Base-by-base conservation (phyloP, 2,113 vertebrate genomes). In the Cichladusa arquata region DNA sequence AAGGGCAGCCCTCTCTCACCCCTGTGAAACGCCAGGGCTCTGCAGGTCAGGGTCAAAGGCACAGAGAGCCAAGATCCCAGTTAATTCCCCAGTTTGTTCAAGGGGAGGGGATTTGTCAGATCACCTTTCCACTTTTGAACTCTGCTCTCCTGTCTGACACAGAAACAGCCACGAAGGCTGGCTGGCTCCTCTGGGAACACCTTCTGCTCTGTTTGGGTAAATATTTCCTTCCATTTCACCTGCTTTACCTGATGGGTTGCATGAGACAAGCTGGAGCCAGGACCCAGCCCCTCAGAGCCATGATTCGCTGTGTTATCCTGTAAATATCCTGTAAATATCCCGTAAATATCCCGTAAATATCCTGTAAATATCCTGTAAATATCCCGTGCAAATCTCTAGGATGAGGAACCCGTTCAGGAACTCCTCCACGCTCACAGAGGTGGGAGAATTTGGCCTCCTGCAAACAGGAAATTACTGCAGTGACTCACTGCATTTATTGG, bases 381-480 rank as follows among this genome's bases (percentile, higher is more conserved):
- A 15, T 2, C 5, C 54, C 4, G 24, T 20, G 92, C 64, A 28
- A 5, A 28, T 33, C 54, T 22, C 54, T 0, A 7, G 74, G 28
- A 17, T 23, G 45, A 89, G 47, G 47, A 53, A n/a, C 6, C 48
- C 3, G 11, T 0, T 50, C 50, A 45, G 70, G 71, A 94, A 6
- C 81, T 71, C 23, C 47, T 74, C 51, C 36, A 12, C 4, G 0
- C 51, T 61, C 4, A 2, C 24, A 50, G 8, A 86, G 69, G 71
- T 70, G 92, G 86, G 92, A 95, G 71, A 93, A 34, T 34, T 42
- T 92, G 90, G 92, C 85, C 57, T 38, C 8, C 38, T 87, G 70
- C 70, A 42, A 24, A 29, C 73, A 90, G 93, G 95, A 94, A 89
- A 76, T 87, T 5, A 4, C 44, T 69, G 57, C 31, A 20, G 50